Conservation (phyloP, 2,797 vertebrate genomes). For the Chelon labrosus region DNA sequence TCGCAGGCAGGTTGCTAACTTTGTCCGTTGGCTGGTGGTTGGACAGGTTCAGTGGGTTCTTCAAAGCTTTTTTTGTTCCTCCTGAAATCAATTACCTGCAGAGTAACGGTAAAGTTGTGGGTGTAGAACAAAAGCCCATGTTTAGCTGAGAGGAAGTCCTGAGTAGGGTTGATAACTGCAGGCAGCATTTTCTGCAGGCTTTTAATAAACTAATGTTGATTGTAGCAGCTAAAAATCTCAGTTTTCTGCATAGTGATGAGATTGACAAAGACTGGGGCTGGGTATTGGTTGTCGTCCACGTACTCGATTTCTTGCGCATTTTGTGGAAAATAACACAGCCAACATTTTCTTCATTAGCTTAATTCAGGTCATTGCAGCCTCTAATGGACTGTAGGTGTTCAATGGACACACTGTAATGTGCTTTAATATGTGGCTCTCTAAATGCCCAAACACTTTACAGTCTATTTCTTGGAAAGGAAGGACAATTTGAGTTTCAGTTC, state of each 20-base stretch:
- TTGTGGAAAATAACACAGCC: not conserved
- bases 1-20: not conserved
- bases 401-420: constrained; percentile 21
- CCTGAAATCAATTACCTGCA: not conserved
- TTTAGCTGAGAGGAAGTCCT: too few relatives aligned
- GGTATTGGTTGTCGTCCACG: not conserved
- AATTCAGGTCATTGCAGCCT: constrained; percentile 26
- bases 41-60: not conserved
- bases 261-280: not conserved
- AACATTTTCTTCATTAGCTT: constrained; percentile 7
- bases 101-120: not conserved
- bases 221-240: too few relatives aligned
- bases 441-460: constrained; percentile 13
- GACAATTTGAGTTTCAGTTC: constrained; percentile 24
- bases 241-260: too few relatives aligned
- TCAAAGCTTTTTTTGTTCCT: not conserved
- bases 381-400: constrained; percentile 35
- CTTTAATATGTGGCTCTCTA: constrained; percentile 27
- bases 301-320: constrained; percentile 1
- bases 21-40: not conserved
- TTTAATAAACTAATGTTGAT: not conserved
- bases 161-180: too few relatives aligned
- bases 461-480: constrained; percentile 28
- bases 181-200: too few relatives aligned
- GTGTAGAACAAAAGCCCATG: not conserved